These are phyloP conservation scores for Petrolisthes manimaculis DNA, from an alignment of 2,888 invertebrate species.

Conservation along the genomic window DNA sequence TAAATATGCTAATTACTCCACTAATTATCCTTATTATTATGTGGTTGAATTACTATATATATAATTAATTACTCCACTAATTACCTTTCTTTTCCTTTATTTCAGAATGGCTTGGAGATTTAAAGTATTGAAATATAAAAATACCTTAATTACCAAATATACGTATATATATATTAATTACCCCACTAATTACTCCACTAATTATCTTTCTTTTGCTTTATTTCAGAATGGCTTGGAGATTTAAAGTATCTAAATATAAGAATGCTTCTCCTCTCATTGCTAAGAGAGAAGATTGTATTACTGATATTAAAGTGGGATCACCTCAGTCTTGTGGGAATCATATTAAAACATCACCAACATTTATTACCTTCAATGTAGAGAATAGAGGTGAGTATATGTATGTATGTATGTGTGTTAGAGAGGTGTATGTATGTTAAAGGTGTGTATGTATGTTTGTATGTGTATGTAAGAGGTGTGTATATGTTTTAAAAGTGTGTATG, in stretches of 20 bases:
- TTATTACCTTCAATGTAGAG: conserved; percentile 94
- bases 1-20: too few species aligned
- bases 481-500: too few species aligned
- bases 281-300: not conserved
- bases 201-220: not conserved
- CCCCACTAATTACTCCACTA: too few species aligned
- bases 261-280: not conserved
- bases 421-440: too few species aligned
- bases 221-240: conserved; percentile 1
- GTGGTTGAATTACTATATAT: too few species aligned
- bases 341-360: conserved; percentile 86
- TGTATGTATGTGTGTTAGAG: too few species aligned
- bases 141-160: too few species aligned
- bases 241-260: not conserved
- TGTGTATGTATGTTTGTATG: too few species aligned
- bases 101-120: conserved; percentile 3
- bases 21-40: too few species aligned
- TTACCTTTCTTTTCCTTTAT: not conserved
- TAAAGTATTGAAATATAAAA: not conserved
- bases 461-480: too few species aligned
- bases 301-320: not conserved
- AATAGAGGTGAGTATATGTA: conserved; percentile 83
- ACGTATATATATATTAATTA: too few species aligned
- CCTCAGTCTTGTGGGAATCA: conserved; percentile 74
- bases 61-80: too few species aligned